A percentile compares a stretch with the other conserved stretches of the same genome.
These are phyloP conservation scores for Branchipolynoe longqiensis DNA, from an alignment of 2,888 invertebrate genomes.

Conservation along the genomic window DNA sequence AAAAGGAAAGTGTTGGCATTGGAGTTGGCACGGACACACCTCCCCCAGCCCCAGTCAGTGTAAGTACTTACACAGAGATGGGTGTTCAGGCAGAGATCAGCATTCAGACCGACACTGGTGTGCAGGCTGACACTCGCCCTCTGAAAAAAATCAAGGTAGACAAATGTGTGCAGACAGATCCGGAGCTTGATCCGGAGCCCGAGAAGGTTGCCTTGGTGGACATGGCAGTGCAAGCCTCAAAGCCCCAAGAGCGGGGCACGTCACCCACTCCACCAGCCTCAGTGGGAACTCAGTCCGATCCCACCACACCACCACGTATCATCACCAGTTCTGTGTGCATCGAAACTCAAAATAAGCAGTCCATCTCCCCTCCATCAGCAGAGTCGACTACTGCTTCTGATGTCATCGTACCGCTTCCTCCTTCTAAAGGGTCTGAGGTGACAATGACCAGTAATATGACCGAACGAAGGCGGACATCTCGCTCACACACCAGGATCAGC, in stretches of 20 bases:
- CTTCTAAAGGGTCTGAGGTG: not conserved
- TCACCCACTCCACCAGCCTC: conserved; percentile 19
- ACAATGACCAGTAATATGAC: no score
- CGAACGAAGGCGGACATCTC: not conserved
- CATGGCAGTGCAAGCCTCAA: conserved; percentile 29
- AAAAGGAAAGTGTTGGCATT: conserved; percentile 24
- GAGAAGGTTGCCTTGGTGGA: not conserved
- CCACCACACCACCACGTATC: not conserved
- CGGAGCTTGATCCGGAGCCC: not conserved
- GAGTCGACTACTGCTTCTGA: not conserved
- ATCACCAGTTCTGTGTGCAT: not conserved
- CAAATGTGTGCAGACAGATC: conserved; percentile 43
- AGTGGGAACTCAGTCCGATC: not conserved
- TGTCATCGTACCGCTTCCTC: not conserved
- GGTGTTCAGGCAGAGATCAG: conserved; percentile 45
- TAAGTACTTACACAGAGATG: conserved; percentile 18
- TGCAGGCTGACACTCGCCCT: conserved; percentile 37
- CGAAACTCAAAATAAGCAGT: not conserved
- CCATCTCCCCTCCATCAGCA: no score
- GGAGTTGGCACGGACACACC: conserved; percentile 12
- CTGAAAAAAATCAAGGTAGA: conserved; percentile 44
- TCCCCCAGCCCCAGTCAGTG: not conserved
- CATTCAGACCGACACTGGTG: conserved; percentile 37
- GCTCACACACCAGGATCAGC: not conserved
- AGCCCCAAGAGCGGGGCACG: conserved; percentile 27